These are phyloP conservation scores for Pseudopipra pipra DNA, from an alignment of 2,113 vertebrate species.

Conservation along the genomic window DNA sequence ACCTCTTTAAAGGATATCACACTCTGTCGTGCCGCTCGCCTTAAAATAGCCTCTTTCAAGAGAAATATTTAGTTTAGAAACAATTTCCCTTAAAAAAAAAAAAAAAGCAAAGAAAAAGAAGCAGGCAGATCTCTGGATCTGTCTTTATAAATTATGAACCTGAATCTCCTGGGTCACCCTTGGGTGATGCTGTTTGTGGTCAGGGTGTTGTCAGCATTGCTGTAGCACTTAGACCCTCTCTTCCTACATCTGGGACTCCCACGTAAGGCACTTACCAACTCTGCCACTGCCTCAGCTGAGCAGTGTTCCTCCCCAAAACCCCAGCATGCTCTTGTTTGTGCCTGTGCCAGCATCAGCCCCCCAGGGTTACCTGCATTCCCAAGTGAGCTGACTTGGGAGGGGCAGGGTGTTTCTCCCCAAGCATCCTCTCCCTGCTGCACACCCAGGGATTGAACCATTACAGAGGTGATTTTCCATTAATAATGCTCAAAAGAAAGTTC, in stretches of 20 bases:
- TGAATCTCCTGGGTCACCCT: background rate
- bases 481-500: slow-evolving; percentile 52
- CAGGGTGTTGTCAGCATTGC: background rate
- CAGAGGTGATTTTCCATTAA: slow-evolving; percentile 5
- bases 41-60: background rate
- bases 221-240: background rate
- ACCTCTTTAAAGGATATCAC: background rate
- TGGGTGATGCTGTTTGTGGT: background rate
- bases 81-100: background rate
- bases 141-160: background rate
- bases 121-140: background rate
- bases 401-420: background rate
- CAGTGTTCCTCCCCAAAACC: background rate
- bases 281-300: background rate
- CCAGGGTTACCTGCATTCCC: background rate
- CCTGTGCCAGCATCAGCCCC: background rate
- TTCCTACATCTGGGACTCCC: background rate
- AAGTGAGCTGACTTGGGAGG: rapidly evolving
- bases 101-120: background rate
- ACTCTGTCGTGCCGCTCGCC: rapidly evolving
- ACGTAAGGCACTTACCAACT: rapidly evolving
- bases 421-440: background rate
- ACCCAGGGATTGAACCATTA: background rate
- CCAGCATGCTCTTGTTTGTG: background rate
- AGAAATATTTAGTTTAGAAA: background rate